Base-by-base conservation (phyloP, 2,888 invertebrate genomes). In the Xiphydria camelus region DNA sequence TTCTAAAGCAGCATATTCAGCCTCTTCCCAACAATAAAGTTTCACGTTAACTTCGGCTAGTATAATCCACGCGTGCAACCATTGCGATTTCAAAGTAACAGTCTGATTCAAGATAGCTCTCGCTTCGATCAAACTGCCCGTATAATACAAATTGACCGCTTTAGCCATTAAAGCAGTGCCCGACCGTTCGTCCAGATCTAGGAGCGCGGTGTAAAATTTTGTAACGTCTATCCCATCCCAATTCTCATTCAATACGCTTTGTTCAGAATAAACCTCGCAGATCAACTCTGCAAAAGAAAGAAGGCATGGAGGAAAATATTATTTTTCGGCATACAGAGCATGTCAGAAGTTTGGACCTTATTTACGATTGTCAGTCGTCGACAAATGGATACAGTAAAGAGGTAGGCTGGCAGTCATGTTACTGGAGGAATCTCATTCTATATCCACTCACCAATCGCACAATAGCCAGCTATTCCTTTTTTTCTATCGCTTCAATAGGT, bases 121-220 rank as follows among this genome's bases (percentile, higher is more conserved):
- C 1, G 87, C 82, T 49, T 82, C 79, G 14, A 82, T 62, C 56
- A 80, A 81, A 44, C 82, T 76, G 15, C 79, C 74, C 34, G 78
- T 75, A 12, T 80, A 73, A 68, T 77, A 83, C 12, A 76, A 68
- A 41, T 82, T 66, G 47, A 86, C 81, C 22, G 83, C 83, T 73
- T 81, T 81, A 2, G 87, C 80, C 31, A 88, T 76, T 20, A 80
- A 70, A 2, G 82, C 86, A 62, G 83, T 79, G 57, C 82, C 80
- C 0, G 86, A 86, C 49, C 81, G 79, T 51, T 79, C 69, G 59
- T 87, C 82, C 4, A 84, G 69, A 38, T 77, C 67, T 39, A 82
- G 71, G 3, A 89, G 76, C 47, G 72, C 70, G 33, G 81, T 76
- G 38, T 79, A 77, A 66, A 82, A 79, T 26, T 72, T 61, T 42